These are phyloP conservation scores for Orcinus orca DNA, from an alignment of 2,113 vertebrate genomes.

Conservation along the genomic window DNA sequence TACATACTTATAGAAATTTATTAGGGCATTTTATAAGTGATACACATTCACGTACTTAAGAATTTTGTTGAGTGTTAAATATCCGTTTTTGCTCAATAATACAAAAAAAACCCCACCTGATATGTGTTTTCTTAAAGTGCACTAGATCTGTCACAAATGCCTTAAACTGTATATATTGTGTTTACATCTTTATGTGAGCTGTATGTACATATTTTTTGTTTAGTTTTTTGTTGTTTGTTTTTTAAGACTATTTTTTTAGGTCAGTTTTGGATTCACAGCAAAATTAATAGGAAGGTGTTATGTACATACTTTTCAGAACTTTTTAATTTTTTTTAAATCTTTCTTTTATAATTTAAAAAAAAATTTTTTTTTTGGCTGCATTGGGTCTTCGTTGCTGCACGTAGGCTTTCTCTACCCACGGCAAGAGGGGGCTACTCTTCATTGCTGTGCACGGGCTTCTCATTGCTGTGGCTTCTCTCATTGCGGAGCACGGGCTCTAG, in stretches of 20 bases:
- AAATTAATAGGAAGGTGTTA: conserved; percentile 1
- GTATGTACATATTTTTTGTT: background rate
- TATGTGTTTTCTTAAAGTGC: background rate
- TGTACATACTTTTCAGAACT: background rate
- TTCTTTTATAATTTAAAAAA: too few species aligned
- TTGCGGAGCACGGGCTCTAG: too few species aligned
- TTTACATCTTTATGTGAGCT: background rate
- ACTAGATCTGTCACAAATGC: background rate
- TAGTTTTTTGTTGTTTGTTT: background rate
- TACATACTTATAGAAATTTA: background rate
- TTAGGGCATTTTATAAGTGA: conserved; percentile 3
- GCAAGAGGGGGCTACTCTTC: too few species aligned
- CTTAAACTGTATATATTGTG: background rate
- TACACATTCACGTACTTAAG: background rate
- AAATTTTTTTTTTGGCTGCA: too few species aligned
- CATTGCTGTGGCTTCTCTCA: too few species aligned
- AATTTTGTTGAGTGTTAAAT: background rate
- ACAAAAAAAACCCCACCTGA: background rate
- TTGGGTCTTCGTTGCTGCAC: too few species aligned
- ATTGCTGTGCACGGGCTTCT: too few species aligned
- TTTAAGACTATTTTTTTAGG: background rate
- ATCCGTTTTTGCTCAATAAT: background rate
- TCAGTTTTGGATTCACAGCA: background rate
- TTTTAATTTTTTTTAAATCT: too few species aligned
- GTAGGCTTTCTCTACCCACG: too few species aligned